Evolutionary conservation across 2,888 invertebrate genomes (phyloP), one percentile per base, ranked within the genome.

Genomic region (Phania funesta): DNA sequence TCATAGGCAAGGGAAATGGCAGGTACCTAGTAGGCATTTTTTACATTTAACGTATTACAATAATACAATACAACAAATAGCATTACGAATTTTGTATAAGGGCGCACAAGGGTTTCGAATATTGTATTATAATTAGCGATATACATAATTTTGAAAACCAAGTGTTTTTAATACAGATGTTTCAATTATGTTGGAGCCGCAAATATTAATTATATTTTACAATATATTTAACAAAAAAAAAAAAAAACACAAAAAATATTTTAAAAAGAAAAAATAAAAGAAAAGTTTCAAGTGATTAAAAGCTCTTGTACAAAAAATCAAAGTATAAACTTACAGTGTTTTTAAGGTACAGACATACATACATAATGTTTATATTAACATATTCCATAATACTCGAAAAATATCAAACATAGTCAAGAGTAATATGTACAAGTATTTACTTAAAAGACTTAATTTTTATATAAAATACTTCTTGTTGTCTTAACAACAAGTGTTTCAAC

Each of bases 1-100:
- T 98, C 98, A 94, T 98, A 98, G 93, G 98, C 98, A 94, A 98
- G 94, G 93, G 98, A 98, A 93, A 98, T 98, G 93, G 98, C 98
- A 92, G 98, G 98, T 93, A 97, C 96, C 97, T 96, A n/a, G n/a
- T n/a, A 54, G 78, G 67, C 67, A 68, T 54, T 38, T 84, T 78
- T 78, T 79, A 58, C 56, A 62, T 68, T 79, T 80, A 52, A 58
- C 56, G 75, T 56, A 58, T 67, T 68, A 73, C 80, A 77, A 71
- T 29, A 60, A 68, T 54, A 62, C 75, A 56, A 52, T 7, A 71
- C 67, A 76, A 75, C 65, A 67, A 24, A 50, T 48, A 71, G 44
- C 22, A 60, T 38, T 56, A 71, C 46, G 67, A 24, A 80, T 52
- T 73, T 73, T 41, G 38, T 67, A 18, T 38, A 32, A 50, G 44